These are phyloP conservation scores for Drosophila subsilvestris DNA, from an alignment of 2,888 invertebrate genomes.

Conservation along the genomic window DNA sequence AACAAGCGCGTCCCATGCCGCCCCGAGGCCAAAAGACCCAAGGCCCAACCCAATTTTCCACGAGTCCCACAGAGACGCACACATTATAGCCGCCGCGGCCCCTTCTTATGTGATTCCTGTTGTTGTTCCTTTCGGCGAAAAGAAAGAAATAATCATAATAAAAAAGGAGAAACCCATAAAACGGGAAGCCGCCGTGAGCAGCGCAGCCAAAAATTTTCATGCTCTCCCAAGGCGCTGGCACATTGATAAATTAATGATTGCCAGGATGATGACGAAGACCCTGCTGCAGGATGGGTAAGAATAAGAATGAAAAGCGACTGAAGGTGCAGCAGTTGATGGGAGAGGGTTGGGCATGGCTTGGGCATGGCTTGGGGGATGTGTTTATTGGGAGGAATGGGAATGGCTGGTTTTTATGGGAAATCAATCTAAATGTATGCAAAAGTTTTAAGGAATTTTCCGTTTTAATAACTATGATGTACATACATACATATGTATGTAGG, in stretches of 20 bases:
- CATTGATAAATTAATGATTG: conserved; percentile 80
- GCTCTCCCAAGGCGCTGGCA: conserved; percentile 69
- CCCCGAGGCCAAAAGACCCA: neutral
- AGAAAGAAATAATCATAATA: conserved; percentile 76
- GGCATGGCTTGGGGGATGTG: neutral
- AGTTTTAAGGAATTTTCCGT: conserved; percentile 31
- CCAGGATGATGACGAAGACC: conserved; percentile 56
- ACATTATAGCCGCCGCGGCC: conserved; percentile 59
- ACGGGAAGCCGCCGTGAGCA: conserved; percentile 60
- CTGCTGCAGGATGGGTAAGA: neutral
- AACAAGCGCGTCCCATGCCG: conserved; percentile 47
- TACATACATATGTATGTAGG: neutral
- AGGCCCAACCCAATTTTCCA: conserved; percentile 22
- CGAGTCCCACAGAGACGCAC: conserved; percentile 16
- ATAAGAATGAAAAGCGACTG: conserved; percentile 49
- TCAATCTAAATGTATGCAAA: conserved; percentile 66
- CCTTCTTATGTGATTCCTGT: conserved; percentile 60
- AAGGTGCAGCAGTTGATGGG: conserved; percentile 38
- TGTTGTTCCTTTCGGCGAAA: conserved; percentile 48
- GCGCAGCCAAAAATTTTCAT: conserved; percentile 72
- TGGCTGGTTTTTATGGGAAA: conserved; percentile 63
- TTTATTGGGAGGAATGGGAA: conserved; percentile 7
- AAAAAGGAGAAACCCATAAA: conserved; percentile 72
- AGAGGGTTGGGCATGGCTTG: conserved; percentile 5
- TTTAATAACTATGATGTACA: conserved; percentile 38